phyloP scores from a whole-genome alignment of 2,113 vertebrate species.

The Phrynocephalus versicolor region DNA sequence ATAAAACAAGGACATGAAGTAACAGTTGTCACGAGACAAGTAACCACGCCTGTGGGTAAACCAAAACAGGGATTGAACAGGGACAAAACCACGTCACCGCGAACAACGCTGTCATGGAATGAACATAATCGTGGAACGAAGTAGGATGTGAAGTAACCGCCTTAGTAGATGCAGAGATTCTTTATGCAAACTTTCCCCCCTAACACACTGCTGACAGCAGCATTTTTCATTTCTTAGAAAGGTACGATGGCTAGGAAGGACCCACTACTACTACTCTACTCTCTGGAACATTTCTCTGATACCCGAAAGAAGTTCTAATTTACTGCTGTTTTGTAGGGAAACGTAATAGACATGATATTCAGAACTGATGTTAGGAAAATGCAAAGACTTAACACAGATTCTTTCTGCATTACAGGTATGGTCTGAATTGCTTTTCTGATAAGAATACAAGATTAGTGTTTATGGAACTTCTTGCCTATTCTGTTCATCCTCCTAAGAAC shows the following conservation, averaged over 20 bases:
- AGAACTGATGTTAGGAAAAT: slow-evolving; percentile 30
- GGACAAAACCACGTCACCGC: too few species aligned
- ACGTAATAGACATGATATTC: slow-evolving; percentile 2
- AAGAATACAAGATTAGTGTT: background rate
- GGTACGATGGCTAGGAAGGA: background rate
- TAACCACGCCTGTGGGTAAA: too few species aligned
- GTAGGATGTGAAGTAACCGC: too few species aligned
- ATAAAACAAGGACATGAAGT: too few species aligned
- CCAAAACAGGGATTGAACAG: too few species aligned
- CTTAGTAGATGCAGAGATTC: background rate
- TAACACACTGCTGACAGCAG: too few species aligned
- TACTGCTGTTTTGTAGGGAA: background rate
- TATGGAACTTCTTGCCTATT: background rate
- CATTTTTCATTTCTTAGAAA: background rate
- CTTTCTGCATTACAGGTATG: slow-evolving; percentile 14
- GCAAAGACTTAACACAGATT: background rate
- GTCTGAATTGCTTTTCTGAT: background rate
- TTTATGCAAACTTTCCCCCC: background rate
- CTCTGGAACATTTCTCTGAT: too few species aligned
- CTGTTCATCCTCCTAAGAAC: background rate
- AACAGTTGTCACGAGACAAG: too few species aligned
- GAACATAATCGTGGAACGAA: too few species aligned
- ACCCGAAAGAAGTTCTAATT: background rate
- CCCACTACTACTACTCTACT: background rate
- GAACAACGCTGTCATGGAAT: too few species aligned